Evolutionary conservation across 2,113 vertebrate species (phyloP).

Genomic region (Brachyistius frenatus): DNA sequence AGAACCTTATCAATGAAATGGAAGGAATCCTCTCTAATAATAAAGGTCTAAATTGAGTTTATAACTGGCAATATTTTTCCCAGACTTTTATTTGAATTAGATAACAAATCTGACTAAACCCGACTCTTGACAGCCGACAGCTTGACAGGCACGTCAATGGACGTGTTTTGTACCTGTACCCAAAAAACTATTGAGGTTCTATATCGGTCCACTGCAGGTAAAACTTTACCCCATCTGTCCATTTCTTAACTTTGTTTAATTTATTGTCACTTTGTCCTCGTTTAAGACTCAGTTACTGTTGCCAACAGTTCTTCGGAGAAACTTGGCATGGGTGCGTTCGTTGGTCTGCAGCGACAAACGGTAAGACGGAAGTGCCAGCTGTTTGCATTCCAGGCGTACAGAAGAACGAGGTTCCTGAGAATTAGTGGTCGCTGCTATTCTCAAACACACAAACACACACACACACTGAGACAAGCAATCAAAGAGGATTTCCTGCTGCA

Average conservation of each 20-base stretch:
- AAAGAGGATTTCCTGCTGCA: conserved; percentile 54
- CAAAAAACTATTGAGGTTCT: too few species aligned
- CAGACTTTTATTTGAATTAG: not conserved
- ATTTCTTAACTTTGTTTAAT: conserved; percentile 36
- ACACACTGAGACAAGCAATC: conserved; percentile 24
- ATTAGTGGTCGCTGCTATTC: conserved; percentile 41
- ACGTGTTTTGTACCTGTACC: not conserved
- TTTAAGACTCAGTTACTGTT: conserved; percentile 28
- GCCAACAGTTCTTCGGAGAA: conserved; percentile 36
- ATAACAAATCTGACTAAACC: not conserved
- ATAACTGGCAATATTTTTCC: too few species aligned
- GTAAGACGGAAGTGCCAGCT: conserved; percentile 47
- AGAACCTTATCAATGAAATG: too few species aligned
- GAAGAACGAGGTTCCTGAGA: conserved; percentile 44
- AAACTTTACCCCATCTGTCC: not conserved
- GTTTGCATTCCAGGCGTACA: conserved; percentile 51
- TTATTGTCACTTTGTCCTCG: conserved; percentile 29
- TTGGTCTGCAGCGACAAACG: conserved; percentile 35
- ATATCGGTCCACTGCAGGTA: not conserved
- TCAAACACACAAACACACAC: conserved; percentile 6
- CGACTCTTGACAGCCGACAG: not conserved
- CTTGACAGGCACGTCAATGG: not conserved
- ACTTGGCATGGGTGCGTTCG: conserved; percentile 50
- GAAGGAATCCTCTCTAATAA: too few species aligned
- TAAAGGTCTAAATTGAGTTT: too few species aligned